Percentiles rank a stretch among this genome's conserved stretches.
These are phyloP conservation scores for Mormyrus proboscirostris DNA, from an alignment of 2,797 vertebrate species.

Conservation along the genomic window DNA sequence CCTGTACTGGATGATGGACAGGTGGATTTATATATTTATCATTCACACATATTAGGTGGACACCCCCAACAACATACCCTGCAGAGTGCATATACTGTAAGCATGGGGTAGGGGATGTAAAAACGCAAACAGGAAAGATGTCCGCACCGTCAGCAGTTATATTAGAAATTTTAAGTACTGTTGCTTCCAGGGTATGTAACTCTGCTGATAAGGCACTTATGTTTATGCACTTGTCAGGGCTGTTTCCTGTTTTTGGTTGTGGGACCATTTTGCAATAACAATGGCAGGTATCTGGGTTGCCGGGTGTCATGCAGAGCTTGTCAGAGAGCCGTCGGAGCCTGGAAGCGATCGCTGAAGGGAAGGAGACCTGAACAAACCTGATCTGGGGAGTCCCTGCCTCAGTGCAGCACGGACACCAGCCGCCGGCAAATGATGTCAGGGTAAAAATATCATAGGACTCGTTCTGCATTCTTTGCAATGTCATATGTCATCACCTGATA, in stretches of 20 bases:
- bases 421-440: background rate
- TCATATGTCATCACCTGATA: background rate
- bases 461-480: background rate
- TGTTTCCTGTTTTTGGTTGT: background rate
- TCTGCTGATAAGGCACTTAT: background rate
- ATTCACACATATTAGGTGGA: background rate
- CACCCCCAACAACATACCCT: background rate
- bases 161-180: background rate
- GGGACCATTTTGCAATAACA: background rate
- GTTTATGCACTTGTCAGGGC: background rate
- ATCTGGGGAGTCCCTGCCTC: background rate
- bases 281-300: background rate
- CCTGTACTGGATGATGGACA: background rate
- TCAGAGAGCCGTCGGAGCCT: background rate
- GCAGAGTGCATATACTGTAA: background rate
- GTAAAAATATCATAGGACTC: background rate
- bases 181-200: background rate
- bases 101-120: background rate
- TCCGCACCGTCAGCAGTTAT: background rate
- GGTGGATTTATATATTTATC: background rate
- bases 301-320: background rate
- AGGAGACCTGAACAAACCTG: background rate
- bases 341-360: background rate
- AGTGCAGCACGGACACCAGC: background rate
- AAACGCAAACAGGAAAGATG: background rate